Conservation (phyloP, 2,113 vertebrate species). For the Xenopus tropicalis region UCB_Xtro_10.0 CM004446.2:60701001-60701500, state of each 20-base stretch:
- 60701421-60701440: constrained; percentile 60
- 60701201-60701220: background rate
- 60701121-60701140: too few species aligned
- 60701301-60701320: constrained; percentile 32
- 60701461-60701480: constrained; percentile 76
- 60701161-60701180: too few species aligned
- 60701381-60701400: constrained; percentile 61
- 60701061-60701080: too few species aligned
- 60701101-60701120: too few species aligned
- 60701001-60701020: too few species aligned
- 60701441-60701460: constrained; percentile 76
- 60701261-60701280: constrained; percentile 38
- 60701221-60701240: constrained; percentile 27
- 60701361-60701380: constrained; percentile 51
- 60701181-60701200: too few species aligned
- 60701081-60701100: too few species aligned
- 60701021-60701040: too few species aligned
- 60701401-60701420: constrained; percentile 68
- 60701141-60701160: too few species aligned
- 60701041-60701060: too few species aligned
- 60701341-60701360: constrained; percentile 53
- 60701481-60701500: constrained; percentile 74
- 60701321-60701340: constrained; percentile 54
- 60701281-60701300: constrained; percentile 37
- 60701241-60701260: constrained; percentile 13